Evolutionary conservation across 30 jellyfish, hydroid and myxozoan species (phyloP), one percentile per base, ranked within the genome.

Genomic region (Hydractinia echinata): DNA sequence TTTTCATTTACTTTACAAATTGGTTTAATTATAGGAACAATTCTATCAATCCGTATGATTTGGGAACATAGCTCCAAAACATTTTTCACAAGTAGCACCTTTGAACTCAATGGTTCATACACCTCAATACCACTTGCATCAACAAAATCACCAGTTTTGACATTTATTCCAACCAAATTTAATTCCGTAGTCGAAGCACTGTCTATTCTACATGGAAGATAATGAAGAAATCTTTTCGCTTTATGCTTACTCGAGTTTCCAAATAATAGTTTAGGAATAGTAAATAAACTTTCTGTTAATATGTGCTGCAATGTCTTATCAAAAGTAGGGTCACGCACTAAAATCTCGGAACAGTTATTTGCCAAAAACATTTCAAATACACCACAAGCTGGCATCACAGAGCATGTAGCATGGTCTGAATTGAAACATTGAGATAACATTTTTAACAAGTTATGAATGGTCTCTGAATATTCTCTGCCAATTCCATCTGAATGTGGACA

Each of bases 331-430:
- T n/a, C 16, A 8, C 54, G 13, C 19, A 8, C n/a, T 8, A 8
- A 15, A 19, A 51, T 5, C 15, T 55, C 51, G 21, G 21, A 61
- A 20, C 60, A 16, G 66, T 77, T 4, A 13, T 51, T 49, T 39
- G 87, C 70, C 5, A 80, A 48, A 8, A 10, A 10, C 2, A 9
- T 7, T 68, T 80, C 87, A 80, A 61, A 80, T 5, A 69, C 82
- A 5, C 87, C 87, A 61, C 87, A 52, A 30, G 87, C 67, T 61
- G 87, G 87, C 10, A 80, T 53, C 73, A 80, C 53, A 9, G 51
- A 60, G 16, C 83, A 80, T 61, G 53, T 8, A 5, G 21, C 48
- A 15, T 67, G 21, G 7, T 54, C 15, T 16, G 16, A 5, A 53
- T 15, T 19, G 7, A 61, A 80, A 5, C 52, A n/a, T 15, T 52